Evolutionary conservation across 23 tunicate genomes (phyloP), one percentile per base, ranked within the genome.

Genomic region (Pegea sp.): DNA sequence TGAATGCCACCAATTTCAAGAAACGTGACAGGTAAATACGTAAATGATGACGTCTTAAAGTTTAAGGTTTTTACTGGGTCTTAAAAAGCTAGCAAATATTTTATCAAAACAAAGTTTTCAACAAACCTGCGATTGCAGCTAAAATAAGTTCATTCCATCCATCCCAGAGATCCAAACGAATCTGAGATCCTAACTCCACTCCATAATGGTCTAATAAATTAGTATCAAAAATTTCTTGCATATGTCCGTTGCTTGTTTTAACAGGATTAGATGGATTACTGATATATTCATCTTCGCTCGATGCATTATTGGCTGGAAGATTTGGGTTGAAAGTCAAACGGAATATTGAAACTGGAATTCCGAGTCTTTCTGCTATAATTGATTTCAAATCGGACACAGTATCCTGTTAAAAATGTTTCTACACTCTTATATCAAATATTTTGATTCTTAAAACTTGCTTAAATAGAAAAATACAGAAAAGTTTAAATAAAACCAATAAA

Each of bases 61-160:
- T n/a, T n/a, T n/a, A n/a, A n/a, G n/a, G n/a, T n/a, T n/a, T n/a
- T n/a, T n/a, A n/a, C n/a, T n/a, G n/a, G n/a, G n/a, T n/a, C n/a
- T n/a, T n/a, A n/a, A n/a, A n/a, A n/a, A n/a, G n/a, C n/a, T n/a
- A n/a, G n/a, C n/a, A n/a, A n/a, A n/a, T n/a, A n/a, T n/a, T n/a
- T n/a, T n/a, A n/a, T n/a, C n/a, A n/a, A n/a, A n/a, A n/a, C n/a
- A n/a, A n/a, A n/a, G n/a, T n/a, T n/a, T n/a, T n/a, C n/a, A n/a
- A n/a, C n/a, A n/a, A 32, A 84, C 95, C 95, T 73, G 60, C 53
- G 16, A 84, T 52, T 19, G 81, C 74, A 6, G 76, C 66, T 13
- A 55, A 18, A 27, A 84, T 74, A 26, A 84, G 31, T 56, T 84
- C 95, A 21, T 58, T 67, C 95, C 95, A 84, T 22, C 95, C 95